Conservation (phyloP, 2,888 invertebrate species). For the Mallateleia sp. region DNA sequence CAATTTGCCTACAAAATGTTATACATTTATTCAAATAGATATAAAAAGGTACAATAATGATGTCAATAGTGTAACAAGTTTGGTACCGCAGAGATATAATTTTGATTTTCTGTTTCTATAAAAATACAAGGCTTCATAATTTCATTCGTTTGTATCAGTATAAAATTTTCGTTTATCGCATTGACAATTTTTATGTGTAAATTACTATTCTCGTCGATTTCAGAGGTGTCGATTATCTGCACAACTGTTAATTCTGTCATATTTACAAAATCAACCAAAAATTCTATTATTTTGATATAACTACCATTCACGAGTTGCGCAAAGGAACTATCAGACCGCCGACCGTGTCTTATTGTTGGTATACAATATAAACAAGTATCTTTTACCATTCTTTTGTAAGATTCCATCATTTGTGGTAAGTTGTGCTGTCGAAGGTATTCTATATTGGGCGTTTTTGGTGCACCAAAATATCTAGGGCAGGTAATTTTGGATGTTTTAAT, state of each 20-base stretch:
- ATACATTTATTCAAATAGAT: too few species aligned
- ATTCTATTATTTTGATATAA: conserved; percentile 24
- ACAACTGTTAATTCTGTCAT: not conserved
- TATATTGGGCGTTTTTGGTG: not conserved
- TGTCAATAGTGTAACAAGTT: conserved; percentile 37
- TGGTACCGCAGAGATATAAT: conserved; percentile 30
- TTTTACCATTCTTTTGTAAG: conserved; percentile 43
- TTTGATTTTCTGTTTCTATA: conserved; percentile 3
- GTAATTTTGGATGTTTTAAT: conserved; percentile 16
- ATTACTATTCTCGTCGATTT: not conserved
- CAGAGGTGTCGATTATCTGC: too few species aligned
- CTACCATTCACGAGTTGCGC: conserved; percentile 31
- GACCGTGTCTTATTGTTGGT: not conserved
- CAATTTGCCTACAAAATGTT: too few species aligned
- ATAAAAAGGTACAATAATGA: too few species aligned
- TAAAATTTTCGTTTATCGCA: not conserved
- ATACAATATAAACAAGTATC: conserved; percentile 24
- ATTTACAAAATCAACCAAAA: conserved; percentile 27
- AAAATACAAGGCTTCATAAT: conserved; percentile 25
- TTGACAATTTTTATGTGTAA: conserved; percentile 24
- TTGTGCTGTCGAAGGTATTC: conserved; percentile 18
- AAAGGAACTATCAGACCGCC: conserved; percentile 28
- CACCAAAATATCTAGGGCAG: conserved; percentile 35
- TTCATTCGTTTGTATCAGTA: not conserved
- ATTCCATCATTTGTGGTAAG: conserved; percentile 29